Conservation (phyloP, 2,113 vertebrate genomes). For the Colistium nudipinnis region DNA sequence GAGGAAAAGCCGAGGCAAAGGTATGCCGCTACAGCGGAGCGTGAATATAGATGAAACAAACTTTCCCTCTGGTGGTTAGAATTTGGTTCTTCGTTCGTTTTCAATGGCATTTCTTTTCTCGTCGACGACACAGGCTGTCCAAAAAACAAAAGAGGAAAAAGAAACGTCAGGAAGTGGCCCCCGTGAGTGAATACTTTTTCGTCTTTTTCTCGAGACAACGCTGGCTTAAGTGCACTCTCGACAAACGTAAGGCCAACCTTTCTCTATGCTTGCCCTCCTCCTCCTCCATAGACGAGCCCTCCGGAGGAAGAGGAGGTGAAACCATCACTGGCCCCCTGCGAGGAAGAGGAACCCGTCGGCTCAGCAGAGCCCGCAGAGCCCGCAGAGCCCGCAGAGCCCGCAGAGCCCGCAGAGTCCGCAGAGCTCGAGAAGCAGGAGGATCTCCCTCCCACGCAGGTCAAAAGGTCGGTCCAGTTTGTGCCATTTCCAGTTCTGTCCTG, state of each 20-base stretch:
- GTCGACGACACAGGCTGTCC: constrained; percentile 82
- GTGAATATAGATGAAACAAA: not conserved
- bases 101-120: not conserved
- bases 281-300: constrained; percentile 34
- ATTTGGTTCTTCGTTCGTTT: not conserved
- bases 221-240: not conserved
- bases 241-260: not conserved
- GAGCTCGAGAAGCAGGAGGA: constrained; percentile 48
- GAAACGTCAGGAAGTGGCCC: constrained; percentile 83
- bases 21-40: constrained; percentile 66
- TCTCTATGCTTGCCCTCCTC: not conserved
- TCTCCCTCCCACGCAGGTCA: constrained; percentile 54
- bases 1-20: constrained; percentile 83
- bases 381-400: constrained; percentile 34
- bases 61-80: not conserved
- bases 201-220: not conserved
- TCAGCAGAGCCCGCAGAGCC: constrained; percentile 39
- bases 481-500: not conserved
- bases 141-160: constrained; percentile 94
- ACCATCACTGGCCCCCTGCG: constrained; percentile 23
- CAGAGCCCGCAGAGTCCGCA: constrained; percentile 39
- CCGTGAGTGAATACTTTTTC: constrained; percentile 55
- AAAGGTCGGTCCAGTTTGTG: constrained; percentile 62
- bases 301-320: constrained; percentile 42
- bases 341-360: too few relatives aligned